phyloP scores from a whole-genome alignment of 2,113 vertebrate species.

The Daboia siamensis region DNA sequence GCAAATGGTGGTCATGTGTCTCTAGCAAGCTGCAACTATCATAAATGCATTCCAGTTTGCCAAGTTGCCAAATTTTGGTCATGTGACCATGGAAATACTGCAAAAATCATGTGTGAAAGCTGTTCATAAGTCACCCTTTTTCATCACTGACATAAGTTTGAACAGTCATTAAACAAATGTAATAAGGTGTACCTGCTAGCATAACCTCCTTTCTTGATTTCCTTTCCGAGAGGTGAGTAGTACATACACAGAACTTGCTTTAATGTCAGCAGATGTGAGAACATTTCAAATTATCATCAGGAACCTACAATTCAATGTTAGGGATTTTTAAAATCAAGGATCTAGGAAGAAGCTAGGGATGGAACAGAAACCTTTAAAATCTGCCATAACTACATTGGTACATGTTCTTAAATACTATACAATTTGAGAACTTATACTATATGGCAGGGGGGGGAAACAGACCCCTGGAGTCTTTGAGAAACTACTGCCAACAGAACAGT shows the following conservation, averaged over 20 bases:
- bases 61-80: neutral
- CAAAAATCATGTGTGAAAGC: neutral
- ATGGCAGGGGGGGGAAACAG: neutral
- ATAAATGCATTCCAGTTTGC: neutral
- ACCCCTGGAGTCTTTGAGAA: neutral
- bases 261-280: neutral
- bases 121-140: neutral
- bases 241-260: neutral
- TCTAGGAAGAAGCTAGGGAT: neutral
- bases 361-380: neutral
- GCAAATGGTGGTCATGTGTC: neutral
- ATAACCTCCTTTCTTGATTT: neutral
- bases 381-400: neutral
- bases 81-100: neutral
- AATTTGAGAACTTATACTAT: neutral
- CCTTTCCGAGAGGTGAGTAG: neutral
- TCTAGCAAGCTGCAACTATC: neutral
- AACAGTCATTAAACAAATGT: neutral
- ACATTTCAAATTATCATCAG: neutral
- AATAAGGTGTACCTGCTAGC: neutral
- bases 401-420: neutral
- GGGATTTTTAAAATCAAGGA: neutral
- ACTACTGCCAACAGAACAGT: neutral
- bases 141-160: neutral
- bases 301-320: neutral